Evolutionary conservation across 2,797 vertebrate species (phyloP).

Genomic region (Neoniphon sammara): DNA sequence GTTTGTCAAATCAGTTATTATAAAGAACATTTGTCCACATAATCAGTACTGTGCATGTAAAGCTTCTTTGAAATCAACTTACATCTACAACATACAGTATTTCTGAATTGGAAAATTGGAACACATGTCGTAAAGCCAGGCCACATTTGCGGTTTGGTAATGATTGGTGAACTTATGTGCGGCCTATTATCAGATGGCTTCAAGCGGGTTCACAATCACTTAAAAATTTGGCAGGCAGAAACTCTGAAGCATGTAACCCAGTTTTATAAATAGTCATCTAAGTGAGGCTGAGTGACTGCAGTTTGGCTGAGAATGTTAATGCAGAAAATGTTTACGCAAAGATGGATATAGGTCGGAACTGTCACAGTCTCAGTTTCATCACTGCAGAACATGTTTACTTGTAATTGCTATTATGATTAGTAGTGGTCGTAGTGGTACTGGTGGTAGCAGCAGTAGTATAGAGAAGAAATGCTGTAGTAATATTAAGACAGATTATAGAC

Average conservation of each 20-base stretch:
- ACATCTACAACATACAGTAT: no score
- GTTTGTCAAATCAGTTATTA: no score
- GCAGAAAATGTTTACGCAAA: constrained; percentile 47
- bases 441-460: no score
- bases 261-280: constrained; percentile 67
- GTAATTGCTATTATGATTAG: constrained; percentile 9
- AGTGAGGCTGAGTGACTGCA: constrained; percentile 50
- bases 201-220: constrained; percentile 42
- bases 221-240: constrained; percentile 49
- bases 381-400: constrained; percentile 22
- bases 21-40: no score
- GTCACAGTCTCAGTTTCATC: constrained; percentile 37
- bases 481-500: no score
- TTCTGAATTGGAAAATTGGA: not conserved
- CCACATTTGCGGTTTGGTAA: constrained; percentile 24
- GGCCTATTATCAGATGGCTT: constrained; percentile 43
- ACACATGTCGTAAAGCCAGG: not conserved
- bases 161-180: constrained; percentile 20
- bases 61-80: not conserved
- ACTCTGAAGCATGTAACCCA: constrained; percentile 39
- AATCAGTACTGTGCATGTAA: no score
- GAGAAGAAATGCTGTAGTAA: no score
- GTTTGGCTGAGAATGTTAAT: constrained; percentile 45
- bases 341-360: constrained; percentile 28
- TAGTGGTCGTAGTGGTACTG: no score